Conservation (phyloP, 2,797 vertebrate genomes). For the Sphaeramia orbicularis region DNA sequence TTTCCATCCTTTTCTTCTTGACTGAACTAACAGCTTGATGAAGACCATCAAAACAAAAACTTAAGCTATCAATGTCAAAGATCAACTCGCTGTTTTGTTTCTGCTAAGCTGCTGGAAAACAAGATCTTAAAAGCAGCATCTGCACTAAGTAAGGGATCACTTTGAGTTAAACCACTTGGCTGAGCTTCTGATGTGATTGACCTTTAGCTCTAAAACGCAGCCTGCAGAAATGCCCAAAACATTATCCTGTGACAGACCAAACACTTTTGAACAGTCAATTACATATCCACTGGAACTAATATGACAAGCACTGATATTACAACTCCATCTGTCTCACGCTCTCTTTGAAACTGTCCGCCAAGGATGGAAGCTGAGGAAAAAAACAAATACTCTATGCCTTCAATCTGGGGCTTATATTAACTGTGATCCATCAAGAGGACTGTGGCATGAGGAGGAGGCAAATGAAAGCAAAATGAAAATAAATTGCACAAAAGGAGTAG, state of each 20-base stretch:
- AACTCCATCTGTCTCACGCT: constrained; percentile 1
- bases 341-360: constrained; percentile 18
- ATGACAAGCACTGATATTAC: constrained; percentile 29
- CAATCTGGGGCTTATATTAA: not conserved
- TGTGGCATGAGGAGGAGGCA: constrained; percentile 6
- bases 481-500: constrained; percentile 20
- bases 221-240: constrained; percentile 18
- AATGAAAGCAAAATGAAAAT: constrained; percentile 31
- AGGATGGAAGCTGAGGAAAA: constrained; percentile 2
- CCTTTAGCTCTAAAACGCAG: constrained; percentile 40
- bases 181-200: constrained; percentile 54
- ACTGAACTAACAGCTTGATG: constrained; percentile 61
- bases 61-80: constrained; percentile 61
- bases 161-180: constrained; percentile 53
- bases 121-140: constrained; percentile 56
- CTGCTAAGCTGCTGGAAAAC: constrained; percentile 66
- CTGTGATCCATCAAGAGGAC: constrained; percentile 26
- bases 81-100: constrained; percentile 74
- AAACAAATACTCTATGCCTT: constrained; percentile 21
- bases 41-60: constrained; percentile 55
- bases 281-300: constrained; percentile 49
- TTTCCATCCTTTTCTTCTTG: constrained; percentile 56
- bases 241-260: constrained; percentile 28
- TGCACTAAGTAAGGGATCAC: constrained; percentile 39
- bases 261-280: constrained; percentile 51